Percentiles rank a stretch among this genome's conserved stretches.
Conservation (phyloP, 2,113 vertebrate species). For the Corythornis madagascariensis region DNA sequence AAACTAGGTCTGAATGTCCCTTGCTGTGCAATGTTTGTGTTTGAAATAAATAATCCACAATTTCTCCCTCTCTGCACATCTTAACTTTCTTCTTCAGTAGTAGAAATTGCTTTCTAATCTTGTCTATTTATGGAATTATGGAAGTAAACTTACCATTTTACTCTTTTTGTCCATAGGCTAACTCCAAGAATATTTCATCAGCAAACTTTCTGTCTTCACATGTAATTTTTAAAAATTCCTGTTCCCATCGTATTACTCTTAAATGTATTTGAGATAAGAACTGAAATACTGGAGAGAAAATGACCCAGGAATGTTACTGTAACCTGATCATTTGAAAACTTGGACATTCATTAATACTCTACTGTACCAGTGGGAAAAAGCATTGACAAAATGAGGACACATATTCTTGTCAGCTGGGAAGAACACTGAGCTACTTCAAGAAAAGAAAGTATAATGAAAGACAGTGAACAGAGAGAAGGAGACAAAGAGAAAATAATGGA, state of each 20-base stretch:
- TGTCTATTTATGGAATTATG: background rate
- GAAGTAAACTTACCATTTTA: background rate
- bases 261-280: background rate
- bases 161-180: background rate
- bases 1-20: background rate
- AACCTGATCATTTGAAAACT: background rate
- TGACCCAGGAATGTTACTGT: background rate
- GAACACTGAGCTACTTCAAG: background rate
- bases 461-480: accelerated
- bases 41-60: background rate
- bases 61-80: background rate
- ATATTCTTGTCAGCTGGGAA: background rate
- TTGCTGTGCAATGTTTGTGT: background rate
- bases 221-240: background rate
- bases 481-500: background rate
- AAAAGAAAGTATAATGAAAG: background rate
- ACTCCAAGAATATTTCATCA: background rate
- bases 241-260: background rate
- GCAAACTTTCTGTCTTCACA: background rate
- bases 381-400: background rate
- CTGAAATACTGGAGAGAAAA: background rate
- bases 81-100: background rate
- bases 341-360: accelerated
- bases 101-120: background rate
- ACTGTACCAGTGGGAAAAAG: background rate